These are phyloP conservation scores for Eupithecia insigniata DNA, from an alignment of 2,888 invertebrate genomes.

Conservation along the genomic window DNA sequence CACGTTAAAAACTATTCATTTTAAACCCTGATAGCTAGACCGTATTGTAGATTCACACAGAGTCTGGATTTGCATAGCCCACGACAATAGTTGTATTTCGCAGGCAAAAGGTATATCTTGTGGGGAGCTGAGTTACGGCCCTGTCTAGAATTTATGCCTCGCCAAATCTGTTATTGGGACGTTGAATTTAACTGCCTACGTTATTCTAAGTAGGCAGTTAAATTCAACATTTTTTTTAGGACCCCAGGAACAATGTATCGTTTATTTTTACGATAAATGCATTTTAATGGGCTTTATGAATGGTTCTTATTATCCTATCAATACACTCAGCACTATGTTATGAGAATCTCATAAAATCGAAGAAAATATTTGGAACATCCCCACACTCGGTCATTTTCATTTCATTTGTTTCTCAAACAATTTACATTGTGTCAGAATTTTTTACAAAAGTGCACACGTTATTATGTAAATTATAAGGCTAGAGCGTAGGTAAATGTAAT, in stretches of 20 bases:
- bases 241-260: constrained; percentile 24
- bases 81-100: constrained; percentile 48
- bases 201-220: constrained; percentile 51
- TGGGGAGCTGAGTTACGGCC: constrained; percentile 58
- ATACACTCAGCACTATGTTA: neutral
- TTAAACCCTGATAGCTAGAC: constrained; percentile 27
- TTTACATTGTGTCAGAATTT: too few species aligned
- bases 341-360: neutral
- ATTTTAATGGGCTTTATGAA: constrained; percentile 7
- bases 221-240: constrained; percentile 44
- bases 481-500: too few species aligned
- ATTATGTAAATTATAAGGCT: too few species aligned
- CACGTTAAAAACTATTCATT: constrained; percentile 55
- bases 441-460: too few species aligned
- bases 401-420: too few species aligned
- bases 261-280: constrained; percentile 34
- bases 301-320: neutral
- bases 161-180: constrained; percentile 63
- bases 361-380: neutral
- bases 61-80: constrained; percentile 44
- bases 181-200: constrained; percentile 56
- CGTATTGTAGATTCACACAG: constrained; percentile 39
- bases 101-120: constrained; percentile 51
- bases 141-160: constrained; percentile 62
- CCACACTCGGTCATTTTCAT: too few species aligned